Conservation (phyloP, 2,888 invertebrate species). For the Muschampia staudingeri region DNA sequence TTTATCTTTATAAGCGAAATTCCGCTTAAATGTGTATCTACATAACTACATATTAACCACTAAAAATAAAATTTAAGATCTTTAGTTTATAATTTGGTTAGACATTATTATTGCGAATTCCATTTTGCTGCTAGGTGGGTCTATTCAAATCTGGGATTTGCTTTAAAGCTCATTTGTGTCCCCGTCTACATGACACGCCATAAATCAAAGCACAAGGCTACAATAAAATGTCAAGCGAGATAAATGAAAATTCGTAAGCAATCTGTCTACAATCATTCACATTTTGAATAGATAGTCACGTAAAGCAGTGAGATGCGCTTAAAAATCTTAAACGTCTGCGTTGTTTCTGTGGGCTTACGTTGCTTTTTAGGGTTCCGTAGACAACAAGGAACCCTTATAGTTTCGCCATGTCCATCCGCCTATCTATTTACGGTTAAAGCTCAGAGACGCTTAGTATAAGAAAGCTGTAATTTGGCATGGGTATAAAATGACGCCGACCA, state of each 20-base stretch:
- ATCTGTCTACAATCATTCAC: slow-evolving; percentile 40
- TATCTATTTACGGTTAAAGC: too few relatives aligned
- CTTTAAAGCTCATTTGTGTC: slow-evolving; percentile 44
- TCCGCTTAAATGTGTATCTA: not conserved
- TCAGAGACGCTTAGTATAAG: too few relatives aligned
- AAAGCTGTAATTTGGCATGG: too few relatives aligned
- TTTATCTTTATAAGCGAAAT: not conserved
- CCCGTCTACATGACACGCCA: slow-evolving; percentile 46
- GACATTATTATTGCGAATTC: slow-evolving; percentile 17
- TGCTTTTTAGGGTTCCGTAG: not conserved
- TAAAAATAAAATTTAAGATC: not conserved
- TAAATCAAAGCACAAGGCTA: slow-evolving; percentile 57
- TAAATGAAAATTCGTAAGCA: slow-evolving; percentile 55
- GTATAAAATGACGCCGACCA: too few relatives aligned
- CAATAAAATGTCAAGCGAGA: slow-evolving; percentile 56
- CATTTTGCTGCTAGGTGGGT: slow-evolving; percentile 29
- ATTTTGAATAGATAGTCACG: slow-evolving; percentile 41
- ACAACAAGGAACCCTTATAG: too few relatives aligned
- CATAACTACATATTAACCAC: not conserved
- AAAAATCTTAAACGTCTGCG: not conserved
- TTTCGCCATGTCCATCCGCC: too few relatives aligned
- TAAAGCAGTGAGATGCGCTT: slow-evolving; percentile 1
- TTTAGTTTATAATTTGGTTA: slow-evolving; percentile 18
- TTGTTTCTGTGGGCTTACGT: not conserved
- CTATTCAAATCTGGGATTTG: slow-evolving; percentile 39